Conservation (phyloP, 2,113 vertebrate species). For the Pollachius pollachius region DNA sequence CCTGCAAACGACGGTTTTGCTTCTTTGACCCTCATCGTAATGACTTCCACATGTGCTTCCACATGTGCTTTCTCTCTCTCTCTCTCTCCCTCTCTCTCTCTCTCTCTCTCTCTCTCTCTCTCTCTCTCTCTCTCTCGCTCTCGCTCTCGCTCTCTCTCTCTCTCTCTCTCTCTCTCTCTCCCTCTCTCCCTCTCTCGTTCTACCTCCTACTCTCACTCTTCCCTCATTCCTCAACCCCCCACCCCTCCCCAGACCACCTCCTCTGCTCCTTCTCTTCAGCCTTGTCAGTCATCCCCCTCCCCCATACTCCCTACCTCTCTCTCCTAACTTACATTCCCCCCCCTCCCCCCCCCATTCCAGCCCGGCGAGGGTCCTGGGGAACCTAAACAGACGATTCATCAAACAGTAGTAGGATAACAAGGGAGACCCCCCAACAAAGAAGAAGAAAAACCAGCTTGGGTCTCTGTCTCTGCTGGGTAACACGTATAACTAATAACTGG, state of each 20-base stretch:
- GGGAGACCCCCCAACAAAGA: not conserved
- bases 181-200: slow-evolving; percentile 31
- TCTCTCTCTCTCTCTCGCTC: no score
- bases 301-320: not conserved
- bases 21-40: slow-evolving; percentile 90
- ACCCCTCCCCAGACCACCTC: slow-evolving; percentile 46
- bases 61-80: slow-evolving; percentile 87
- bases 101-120: slow-evolving; percentile 15
- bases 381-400: not conserved
- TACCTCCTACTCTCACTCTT: slow-evolving; percentile 18
- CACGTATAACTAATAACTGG: no score
- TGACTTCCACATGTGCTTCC: slow-evolving; percentile 97
- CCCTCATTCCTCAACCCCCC: slow-evolving; percentile 17
- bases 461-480: no score
- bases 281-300: slow-evolving; percentile 26
- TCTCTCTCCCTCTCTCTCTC: slow-evolving; percentile 2
- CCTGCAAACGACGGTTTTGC: slow-evolving; percentile 88
- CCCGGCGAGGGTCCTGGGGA: not conserved
- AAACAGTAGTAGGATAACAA: not conserved
- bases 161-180: not conserved
- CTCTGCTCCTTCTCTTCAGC: slow-evolving; percentile 49
- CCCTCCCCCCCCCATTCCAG: not conserved
- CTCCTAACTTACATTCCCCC: slow-evolving; percentile 23
- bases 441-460: not conserved
- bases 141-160: no score